Conservation (phyloP, 2,888 invertebrate species). For the Phengaris alcon region DNA sequence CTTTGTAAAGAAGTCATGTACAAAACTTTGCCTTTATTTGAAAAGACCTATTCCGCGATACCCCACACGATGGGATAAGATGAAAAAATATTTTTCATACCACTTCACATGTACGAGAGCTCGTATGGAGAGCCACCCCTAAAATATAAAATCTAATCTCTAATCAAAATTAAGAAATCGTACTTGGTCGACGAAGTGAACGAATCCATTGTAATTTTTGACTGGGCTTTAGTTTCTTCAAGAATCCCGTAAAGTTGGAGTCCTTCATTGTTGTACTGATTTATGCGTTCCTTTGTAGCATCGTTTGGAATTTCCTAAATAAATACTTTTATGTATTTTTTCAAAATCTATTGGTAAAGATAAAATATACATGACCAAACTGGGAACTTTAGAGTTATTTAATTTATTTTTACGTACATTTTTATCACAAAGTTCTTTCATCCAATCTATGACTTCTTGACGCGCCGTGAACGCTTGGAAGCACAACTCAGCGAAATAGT, state of each 20-base stretch:
- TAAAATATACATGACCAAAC: too few relatives aligned
- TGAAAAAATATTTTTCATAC: too few relatives aligned
- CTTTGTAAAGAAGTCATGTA: too few relatives aligned
- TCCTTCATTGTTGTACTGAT: conserved; percentile 60
- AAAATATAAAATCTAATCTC: background rate
- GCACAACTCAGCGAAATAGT: conserved; percentile 64
- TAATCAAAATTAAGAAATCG: conserved; percentile 17
- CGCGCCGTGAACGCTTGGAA: conserved; percentile 64
- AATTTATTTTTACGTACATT: conserved; percentile 45
- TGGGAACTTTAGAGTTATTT: too few relatives aligned
- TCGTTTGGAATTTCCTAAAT: conserved; percentile 43
- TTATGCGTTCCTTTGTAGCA: conserved; percentile 56
- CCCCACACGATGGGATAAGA: too few relatives aligned
- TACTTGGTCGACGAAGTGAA: conserved; percentile 63
- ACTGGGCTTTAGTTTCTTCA: conserved; percentile 54
- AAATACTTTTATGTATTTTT: background rate
- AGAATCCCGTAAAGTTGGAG: conserved; percentile 61
- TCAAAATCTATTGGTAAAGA: background rate
- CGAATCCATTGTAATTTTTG: conserved; percentile 55
- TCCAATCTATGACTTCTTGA: conserved; percentile 71
- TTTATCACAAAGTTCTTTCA: conserved; percentile 57
- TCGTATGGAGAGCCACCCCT: too few relatives aligned
- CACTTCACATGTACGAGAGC: too few relatives aligned
- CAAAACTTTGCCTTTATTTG: too few relatives aligned
- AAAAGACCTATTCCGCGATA: too few relatives aligned